A percentile compares a stretch with the other conserved stretches of the same genome.
Evolutionary conservation across 92 coral and sea anemone genomes (phyloP).

Genomic region (Actinernus sp.): DNA sequence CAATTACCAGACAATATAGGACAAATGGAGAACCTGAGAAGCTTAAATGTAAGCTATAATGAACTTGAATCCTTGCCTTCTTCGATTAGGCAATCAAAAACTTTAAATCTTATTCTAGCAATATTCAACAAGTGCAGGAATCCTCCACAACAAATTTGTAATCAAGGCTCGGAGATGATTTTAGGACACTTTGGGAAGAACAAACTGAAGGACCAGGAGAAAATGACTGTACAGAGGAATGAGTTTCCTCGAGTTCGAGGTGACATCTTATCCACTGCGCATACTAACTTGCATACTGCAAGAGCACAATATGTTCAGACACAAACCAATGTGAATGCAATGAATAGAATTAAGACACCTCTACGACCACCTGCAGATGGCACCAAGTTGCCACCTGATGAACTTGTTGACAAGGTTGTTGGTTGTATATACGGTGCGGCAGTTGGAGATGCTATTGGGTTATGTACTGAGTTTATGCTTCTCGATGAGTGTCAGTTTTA

Average conservation of each 20-base stretch:
- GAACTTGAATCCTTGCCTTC: slow-evolving; percentile 81
- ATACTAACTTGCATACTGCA: slow-evolving; percentile 93
- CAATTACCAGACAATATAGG: slow-evolving; percentile 80
- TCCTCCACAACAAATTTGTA: slow-evolving; percentile 94
- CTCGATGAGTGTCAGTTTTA: slow-evolving; percentile 93
- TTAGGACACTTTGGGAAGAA: slow-evolving; percentile 63
- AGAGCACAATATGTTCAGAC: slow-evolving; percentile 92
- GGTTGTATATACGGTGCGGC: slow-evolving; percentile 99
- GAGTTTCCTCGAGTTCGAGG: slow-evolving; percentile 93
- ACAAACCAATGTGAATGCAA: slow-evolving; percentile 86
- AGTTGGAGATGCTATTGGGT: slow-evolving; percentile 91
- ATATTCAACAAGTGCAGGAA: slow-evolving; percentile 80
- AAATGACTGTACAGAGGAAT: slow-evolving; percentile 29
- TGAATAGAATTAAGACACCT: slow-evolving; percentile 85
- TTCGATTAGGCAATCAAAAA: slow-evolving; percentile 71
- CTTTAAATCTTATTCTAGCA: slow-evolving; percentile 75
- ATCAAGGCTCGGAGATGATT: slow-evolving; percentile 83
- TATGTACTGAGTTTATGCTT: slow-evolving; percentile 91
- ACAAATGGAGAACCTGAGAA: slow-evolving; percentile 69
- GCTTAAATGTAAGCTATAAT: slow-evolving; percentile 87
- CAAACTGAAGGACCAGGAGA: slow-evolving; percentile 54
- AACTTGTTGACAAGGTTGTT: slow-evolving; percentile 87
- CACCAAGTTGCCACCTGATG: slow-evolving; percentile 92
- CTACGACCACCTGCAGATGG: slow-evolving; percentile 88
- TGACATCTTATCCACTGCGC: slow-evolving; percentile 80